Conservation (phyloP, 2,113 vertebrate species). For the Regulus satrapa region DNA sequence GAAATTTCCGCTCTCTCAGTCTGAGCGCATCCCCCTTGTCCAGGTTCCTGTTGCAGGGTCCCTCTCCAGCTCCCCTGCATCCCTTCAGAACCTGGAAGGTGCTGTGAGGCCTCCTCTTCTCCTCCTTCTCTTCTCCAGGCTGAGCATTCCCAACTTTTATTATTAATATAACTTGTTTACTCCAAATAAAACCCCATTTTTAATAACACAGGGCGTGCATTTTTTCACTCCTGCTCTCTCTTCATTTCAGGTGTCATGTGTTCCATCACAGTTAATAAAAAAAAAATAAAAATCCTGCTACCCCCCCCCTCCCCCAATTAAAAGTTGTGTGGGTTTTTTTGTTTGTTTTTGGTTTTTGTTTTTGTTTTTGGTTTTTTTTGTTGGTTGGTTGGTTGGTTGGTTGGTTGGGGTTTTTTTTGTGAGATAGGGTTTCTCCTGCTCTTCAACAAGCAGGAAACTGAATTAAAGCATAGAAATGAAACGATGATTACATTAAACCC, state of each 20-base stretch:
- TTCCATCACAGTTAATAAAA: background rate
- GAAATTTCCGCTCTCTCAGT: background rate
- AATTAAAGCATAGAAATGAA: background rate
- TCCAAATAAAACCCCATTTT: fast-evolving
- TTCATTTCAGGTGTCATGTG: background rate
- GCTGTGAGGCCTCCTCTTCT: background rate
- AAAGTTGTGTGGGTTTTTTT: background rate
- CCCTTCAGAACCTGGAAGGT: background rate
- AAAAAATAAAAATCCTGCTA: fast-evolving
- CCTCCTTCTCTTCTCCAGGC: background rate
- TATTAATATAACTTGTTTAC: background rate
- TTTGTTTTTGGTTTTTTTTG: background rate
- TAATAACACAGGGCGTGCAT: background rate
- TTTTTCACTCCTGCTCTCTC: background rate
- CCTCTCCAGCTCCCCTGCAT: background rate
- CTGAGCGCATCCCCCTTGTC: fast-evolving
- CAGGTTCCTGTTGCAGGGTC: background rate
- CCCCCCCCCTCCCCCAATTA: background rate
- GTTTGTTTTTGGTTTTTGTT: fast-evolving
- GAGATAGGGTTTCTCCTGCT: background rate
- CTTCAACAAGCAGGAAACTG: background rate
- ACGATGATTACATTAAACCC: background rate
- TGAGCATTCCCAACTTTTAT: background rate
- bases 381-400: no score
- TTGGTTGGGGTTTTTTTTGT: no score